A percentile compares a stretch with the other conserved stretches of the same genome.
Evolutionary conservation across 2,797 vertebrate species (phyloP).

Genomic region (Macropodus opercularis): DNA sequence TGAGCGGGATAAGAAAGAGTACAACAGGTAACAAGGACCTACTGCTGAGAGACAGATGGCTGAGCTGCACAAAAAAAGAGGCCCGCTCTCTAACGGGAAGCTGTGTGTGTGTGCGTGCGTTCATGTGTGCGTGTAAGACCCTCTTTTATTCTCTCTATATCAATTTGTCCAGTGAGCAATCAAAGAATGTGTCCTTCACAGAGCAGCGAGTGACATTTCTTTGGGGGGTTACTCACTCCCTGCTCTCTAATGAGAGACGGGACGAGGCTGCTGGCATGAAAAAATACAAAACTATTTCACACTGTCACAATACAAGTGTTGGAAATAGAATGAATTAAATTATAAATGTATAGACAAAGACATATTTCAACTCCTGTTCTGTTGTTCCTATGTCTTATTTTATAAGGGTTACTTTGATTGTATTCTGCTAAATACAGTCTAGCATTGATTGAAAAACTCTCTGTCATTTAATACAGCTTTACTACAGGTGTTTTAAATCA

Average conservation of each 20-base stretch:
- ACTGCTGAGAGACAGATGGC: slow-evolving; percentile 81
- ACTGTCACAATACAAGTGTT: background rate
- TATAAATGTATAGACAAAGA: too few relatives aligned
- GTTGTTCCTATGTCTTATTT: too few relatives aligned
- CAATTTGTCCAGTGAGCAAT: slow-evolving; percentile 71
- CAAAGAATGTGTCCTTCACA: slow-evolving; percentile 62
- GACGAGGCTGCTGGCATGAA: slow-evolving; percentile 13
- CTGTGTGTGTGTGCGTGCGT: slow-evolving; percentile 26
- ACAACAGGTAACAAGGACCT: slow-evolving; percentile 81
- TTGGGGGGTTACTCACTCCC: slow-evolving; percentile 40
- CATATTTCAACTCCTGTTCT: too few relatives aligned
- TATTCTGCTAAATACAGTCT: background rate
- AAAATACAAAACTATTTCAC: slow-evolving; percentile 3
- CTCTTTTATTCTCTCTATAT: slow-evolving; percentile 62
- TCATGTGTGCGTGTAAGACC: slow-evolving; percentile 31
- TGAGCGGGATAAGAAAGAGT: slow-evolving; percentile 71
- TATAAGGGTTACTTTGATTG: background rate
- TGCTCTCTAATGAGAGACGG: slow-evolving; percentile 46
- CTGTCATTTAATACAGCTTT: too few relatives aligned
- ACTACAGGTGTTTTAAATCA: slow-evolving; percentile 31
- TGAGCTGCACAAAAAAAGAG: slow-evolving; percentile 72
- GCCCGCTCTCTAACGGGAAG: slow-evolving; percentile 58
- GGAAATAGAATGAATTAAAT: too few relatives aligned
- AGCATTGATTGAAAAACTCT: too few relatives aligned
- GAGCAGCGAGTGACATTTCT: slow-evolving; percentile 53